A percentile compares a stretch with the other conserved stretches of the same genome.
phyloP scores from a whole-genome alignment of 2,113 vertebrate genomes.

The Opisthocomus hoazin region DNA sequence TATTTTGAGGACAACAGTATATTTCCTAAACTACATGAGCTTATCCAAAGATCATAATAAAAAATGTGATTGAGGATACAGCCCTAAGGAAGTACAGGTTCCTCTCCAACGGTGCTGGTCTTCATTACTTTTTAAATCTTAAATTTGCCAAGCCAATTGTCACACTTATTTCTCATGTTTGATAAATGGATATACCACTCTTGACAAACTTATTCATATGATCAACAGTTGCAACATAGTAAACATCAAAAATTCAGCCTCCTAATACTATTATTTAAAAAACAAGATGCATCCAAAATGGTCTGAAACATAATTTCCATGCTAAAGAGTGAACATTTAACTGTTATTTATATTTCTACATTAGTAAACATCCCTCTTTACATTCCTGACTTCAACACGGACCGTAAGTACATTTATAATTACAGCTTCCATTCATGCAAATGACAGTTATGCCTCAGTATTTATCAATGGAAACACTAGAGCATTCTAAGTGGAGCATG shows the following conservation, averaged over 20 bases:
- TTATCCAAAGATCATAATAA: background rate
- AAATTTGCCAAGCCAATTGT: background rate
- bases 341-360: background rate
- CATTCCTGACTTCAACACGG: background rate
- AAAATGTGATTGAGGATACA: background rate
- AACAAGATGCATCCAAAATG: background rate
- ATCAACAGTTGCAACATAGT: background rate
- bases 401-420: conserved; percentile 38
- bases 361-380: background rate
- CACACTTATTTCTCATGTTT: background rate
- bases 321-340: background rate
- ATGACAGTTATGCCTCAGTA: conserved; percentile 20
- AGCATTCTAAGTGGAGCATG: conserved; percentile 16
- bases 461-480: conserved; percentile 23
- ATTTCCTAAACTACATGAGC: background rate
- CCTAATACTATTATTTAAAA: background rate
- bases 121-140: background rate
- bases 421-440: conserved; percentile 40
- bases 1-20: background rate
- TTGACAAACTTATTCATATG: background rate
- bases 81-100: background rate
- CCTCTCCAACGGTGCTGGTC: background rate
- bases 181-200: background rate
- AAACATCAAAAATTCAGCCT: background rate
- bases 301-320: background rate